A percentile compares a stretch with the other conserved stretches of the same genome.
Evolutionary conservation across 2,888 invertebrate genomes (phyloP).

Genomic region (Leptinotarsa juncta): DNA sequence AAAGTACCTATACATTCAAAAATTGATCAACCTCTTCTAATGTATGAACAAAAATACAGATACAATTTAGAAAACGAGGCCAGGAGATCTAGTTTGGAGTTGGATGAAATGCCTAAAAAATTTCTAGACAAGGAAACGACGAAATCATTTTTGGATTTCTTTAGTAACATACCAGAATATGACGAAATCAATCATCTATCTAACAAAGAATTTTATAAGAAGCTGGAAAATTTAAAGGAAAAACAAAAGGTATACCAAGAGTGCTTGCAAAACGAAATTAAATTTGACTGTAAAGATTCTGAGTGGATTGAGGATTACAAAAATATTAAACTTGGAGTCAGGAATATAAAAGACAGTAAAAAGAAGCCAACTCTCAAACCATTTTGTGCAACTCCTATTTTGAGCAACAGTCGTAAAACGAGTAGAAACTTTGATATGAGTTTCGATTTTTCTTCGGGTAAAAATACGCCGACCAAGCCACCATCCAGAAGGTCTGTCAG

Average conservation of each 20-base stretch:
- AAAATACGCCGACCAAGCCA: conserved; percentile 57
- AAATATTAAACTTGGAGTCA: conserved; percentile 53
- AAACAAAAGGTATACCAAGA: conserved; percentile 70
- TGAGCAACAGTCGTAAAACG: conserved; percentile 45
- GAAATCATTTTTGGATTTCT: conserved; percentile 76
- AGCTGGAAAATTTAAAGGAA: conserved; percentile 74
- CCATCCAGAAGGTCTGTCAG: conserved; percentile 64
- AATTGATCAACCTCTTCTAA: conserved; percentile 78
- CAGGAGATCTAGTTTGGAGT: conserved; percentile 55
- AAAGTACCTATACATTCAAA: conserved; percentile 79
- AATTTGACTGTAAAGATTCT: conserved; percentile 54
- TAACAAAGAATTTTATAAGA: conserved; percentile 79
- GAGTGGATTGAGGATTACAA: conserved; percentile 63
- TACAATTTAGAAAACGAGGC: conserved; percentile 59
- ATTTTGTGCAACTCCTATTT: conserved; percentile 55
- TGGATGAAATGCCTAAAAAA: conserved; percentile 55
- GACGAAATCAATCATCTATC: conserved; percentile 81
- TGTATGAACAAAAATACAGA: conserved; percentile 73
- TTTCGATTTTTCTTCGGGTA: conserved; percentile 54
- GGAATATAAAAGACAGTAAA: conserved; percentile 42
- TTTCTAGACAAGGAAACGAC: conserved; percentile 67
- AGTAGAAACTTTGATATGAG: conserved; percentile 28
- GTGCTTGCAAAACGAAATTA: conserved; percentile 55
- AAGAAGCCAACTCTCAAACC: conserved; percentile 54
- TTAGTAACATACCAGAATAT: conserved; percentile 84